phyloP scores from a whole-genome alignment of 2,888 invertebrate species.

The Gari tellinella region DNA sequence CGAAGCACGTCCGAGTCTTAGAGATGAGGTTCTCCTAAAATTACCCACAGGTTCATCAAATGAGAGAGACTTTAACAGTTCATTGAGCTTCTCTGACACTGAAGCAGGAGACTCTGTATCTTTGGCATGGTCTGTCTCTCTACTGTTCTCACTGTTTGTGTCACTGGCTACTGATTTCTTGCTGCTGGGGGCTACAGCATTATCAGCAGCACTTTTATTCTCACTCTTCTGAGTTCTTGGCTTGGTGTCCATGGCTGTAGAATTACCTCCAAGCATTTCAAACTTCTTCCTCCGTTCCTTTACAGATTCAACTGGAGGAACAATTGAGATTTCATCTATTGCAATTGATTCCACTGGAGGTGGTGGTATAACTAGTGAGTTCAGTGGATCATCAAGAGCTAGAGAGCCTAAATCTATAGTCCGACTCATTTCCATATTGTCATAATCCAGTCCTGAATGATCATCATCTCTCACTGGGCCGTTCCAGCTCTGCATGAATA shows the following conservation, averaged over 20 bases:
- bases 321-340: constrained; percentile 69
- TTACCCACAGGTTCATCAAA: constrained; percentile 54
- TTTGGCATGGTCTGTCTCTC: constrained; percentile 1
- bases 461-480: constrained; percentile 36
- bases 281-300: constrained; percentile 59
- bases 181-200: neutral
- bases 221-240: constrained; percentile 5
- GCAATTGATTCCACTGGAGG: constrained; percentile 66
- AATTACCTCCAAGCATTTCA: constrained; percentile 24
- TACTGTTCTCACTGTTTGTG: neutral
- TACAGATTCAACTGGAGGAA: constrained; percentile 70
- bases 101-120: constrained; percentile 71
- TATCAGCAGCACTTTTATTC: neutral
- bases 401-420: constrained; percentile 47
- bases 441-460: constrained; percentile 36
- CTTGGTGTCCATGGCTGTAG: neutral
- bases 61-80: constrained; percentile 70
- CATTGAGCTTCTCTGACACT: constrained; percentile 77
- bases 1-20: constrained; percentile 53
- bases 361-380: constrained; percentile 79
- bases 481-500: constrained; percentile 41
- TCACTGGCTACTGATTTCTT: constrained; percentile 1
- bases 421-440: constrained; percentile 46
- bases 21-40: constrained; percentile 63
- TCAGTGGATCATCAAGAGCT: constrained; percentile 71